These are phyloP conservation scores for Arbacia lixula DNA, from an alignment of 53 echinoderm and acorn worm species.

Conservation along the genomic window DNA sequence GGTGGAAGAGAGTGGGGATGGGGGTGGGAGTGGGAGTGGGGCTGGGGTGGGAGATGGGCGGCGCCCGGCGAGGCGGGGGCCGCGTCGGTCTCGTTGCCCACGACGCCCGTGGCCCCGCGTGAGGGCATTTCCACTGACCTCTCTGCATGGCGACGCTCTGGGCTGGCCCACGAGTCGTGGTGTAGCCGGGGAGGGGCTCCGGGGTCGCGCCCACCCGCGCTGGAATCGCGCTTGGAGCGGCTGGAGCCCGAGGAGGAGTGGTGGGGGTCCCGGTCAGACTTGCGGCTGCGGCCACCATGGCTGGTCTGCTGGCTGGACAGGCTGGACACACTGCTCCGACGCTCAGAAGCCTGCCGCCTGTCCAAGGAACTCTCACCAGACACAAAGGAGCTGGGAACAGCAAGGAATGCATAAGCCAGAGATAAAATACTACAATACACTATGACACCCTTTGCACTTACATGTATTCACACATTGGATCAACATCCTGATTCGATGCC, in stretches of 20 bases:
- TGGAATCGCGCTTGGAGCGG: constrained; percentile 43
- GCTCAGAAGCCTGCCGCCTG: constrained; percentile 18
- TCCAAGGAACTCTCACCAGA: constrained; percentile 48
- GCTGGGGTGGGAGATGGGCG: constrained; percentile 15
- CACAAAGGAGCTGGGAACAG: constrained; percentile 24
- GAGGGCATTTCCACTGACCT: constrained; percentile 59
- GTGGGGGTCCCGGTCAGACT: constrained; percentile 40
- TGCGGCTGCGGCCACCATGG: constrained; percentile 19
- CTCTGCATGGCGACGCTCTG: constrained; percentile 45
- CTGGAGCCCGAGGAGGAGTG: constrained; percentile 19
- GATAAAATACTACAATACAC: too few species aligned
- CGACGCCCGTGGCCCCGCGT: constrained; percentile 8
- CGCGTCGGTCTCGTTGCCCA: constrained; percentile 22
- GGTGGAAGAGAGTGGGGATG: constrained; percentile 46
- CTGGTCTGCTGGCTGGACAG: constrained; percentile 22
- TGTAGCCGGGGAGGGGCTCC: constrained; percentile 21
- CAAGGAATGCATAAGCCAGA: too few species aligned
- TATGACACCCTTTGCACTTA: background rate
- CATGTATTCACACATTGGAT: too few species aligned
- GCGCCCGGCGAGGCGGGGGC: constrained; percentile 18
- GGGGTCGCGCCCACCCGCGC: constrained; percentile 9
- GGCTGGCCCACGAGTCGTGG: constrained; percentile 56
- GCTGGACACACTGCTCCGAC: constrained; percentile 54
- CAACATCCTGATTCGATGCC: too few species aligned
- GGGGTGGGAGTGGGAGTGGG: constrained; percentile 48